Evolutionary conservation across 2,888 invertebrate genomes (phyloP), one percentile per base, ranked within the genome.

Genomic region (Sericinus montela): DNA sequence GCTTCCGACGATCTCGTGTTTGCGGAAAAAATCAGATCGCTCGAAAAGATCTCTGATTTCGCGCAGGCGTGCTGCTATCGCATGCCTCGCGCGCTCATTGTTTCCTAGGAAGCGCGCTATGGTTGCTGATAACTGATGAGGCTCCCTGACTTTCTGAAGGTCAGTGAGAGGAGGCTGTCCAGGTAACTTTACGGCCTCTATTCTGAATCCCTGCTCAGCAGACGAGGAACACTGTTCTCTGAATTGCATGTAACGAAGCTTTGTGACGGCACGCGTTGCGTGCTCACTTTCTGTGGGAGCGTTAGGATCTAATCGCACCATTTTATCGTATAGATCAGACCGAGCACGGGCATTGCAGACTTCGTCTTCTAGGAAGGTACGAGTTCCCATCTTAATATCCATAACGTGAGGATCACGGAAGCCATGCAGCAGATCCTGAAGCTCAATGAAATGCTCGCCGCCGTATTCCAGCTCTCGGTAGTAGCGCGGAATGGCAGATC

Each of bases 321-420:
- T 98, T 90, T 99, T 99, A 63, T 96, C 93, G 78, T 98, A 99
- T 29, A 99, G 90, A 83, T 99, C 99, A 3, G 91, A 72, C 41
- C 98, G 91, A 13, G 96, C 93, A 37, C 92, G 92, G 16, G 93
- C 93, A 72, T 98, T 98, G 69, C 93, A 93, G 34, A 98, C 98
- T 89, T 99, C 99, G 1, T 94, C 94, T 80, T 99, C 98, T 32
- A 98, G 91, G 80, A 98, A 99, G 14, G 98, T 99, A 67, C 98
- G 92, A 1, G 95, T 95, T 36, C 99, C 99, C 92, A 99, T 95
- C 89, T 99, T 99, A 53, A 99, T 94, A 79, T 99, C 99, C 94
- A 99, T 98, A 0, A 99, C 97, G 69, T 95, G 94, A 0, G 98
- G 98, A 81, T 98, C 95, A 67, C 90, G 82, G 82, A 98, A 98